Evolutionary conservation across 2,797 vertebrate genomes (phyloP), one percentile per base, ranked within the genome.

Genomic region (Enteromius fasciolatus): DNA sequence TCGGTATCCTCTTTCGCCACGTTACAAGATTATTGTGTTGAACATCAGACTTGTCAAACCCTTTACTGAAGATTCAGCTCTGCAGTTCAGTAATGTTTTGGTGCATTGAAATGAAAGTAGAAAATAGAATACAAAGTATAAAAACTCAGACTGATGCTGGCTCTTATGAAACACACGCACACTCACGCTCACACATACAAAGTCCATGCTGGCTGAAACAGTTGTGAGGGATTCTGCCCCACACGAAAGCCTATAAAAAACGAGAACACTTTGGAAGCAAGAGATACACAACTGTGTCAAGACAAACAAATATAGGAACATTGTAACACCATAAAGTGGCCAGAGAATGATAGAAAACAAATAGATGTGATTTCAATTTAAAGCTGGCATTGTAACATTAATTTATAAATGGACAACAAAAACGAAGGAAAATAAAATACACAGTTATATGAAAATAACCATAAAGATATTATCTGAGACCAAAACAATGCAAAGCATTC

Each of bases 301-400:
- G 89, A 94, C 91, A 92, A 86, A 92, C 91, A 90, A 93, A 92
- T 89, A 92, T 88, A 90, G 88, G 88, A 92, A 93, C 90, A 93
- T 89, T 88, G 89, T 92, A 91, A 94, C 90, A 93, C 92, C 90
- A 89, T 94, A 94, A 94, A 95, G 94, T 94, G 95, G 94, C 94
- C 93, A 92, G 93, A 89, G 86, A 87, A 87, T 89, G 87, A 79
- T 90, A 91, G 86, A 86, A 90, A 92, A 87, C 93, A 85, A 90
- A 91, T 91, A 95, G 94, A 80, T 92, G 92, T 91, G 93, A 92
- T 92, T 93, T 94, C 95, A 95, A 95, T 96, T 87, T 95, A 96
- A 97, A 96, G 94, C 95, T 96, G 95, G 93, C 96, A 96, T 97
- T 96, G 91, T 82, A 93, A 90, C 90, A 91, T 92, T 93, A 97